A percentile compares a stretch with the other conserved stretches of the same genome.
Conservation (phyloP, 1,140 invertebrate genomes). For the Coboldia fuscipes region DNA sequence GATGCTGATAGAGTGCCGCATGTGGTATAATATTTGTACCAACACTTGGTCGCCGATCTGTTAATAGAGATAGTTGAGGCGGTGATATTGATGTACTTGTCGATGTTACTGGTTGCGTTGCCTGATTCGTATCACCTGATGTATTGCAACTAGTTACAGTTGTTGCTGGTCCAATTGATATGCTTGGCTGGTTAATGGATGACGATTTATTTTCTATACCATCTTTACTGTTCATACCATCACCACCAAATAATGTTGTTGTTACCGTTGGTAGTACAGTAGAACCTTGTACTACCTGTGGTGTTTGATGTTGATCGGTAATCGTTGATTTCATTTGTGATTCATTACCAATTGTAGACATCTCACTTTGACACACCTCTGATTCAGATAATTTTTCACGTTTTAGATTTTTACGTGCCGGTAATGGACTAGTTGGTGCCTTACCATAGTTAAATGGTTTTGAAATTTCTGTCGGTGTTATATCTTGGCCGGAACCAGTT, state of each 20-base stretch:
- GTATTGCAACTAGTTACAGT: background rate
- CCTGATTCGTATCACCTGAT: background rate
- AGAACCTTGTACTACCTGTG: background rate
- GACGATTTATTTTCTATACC: background rate
- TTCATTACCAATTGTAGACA: background rate
- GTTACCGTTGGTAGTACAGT: slow-evolving; percentile 1
- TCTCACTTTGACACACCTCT: background rate
- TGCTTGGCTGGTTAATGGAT: background rate
- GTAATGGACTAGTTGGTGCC: slow-evolving; percentile 5
- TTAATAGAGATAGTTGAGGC: background rate
- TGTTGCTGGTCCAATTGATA: background rate
- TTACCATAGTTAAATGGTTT: slow-evolving; percentile 2
- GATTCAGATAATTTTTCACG: slow-evolving; percentile 5
- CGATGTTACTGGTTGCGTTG: background rate
- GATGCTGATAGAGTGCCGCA: slow-evolving; percentile 5
- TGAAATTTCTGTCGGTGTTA: slow-evolving; percentile 3
- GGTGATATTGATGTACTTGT: background rate
- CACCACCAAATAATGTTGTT: background rate
- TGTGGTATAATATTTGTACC: slow-evolving; percentile 4
- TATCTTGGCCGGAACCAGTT: slow-evolving; percentile 21
- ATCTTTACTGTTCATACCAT: no score
- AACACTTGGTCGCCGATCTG: slow-evolving; percentile 4
- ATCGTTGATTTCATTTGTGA: slow-evolving; percentile 1
- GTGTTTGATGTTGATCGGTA: background rate
- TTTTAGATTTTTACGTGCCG: slow-evolving; percentile 3